Base-by-base conservation (phyloP, 1,140 invertebrate genomes). In the Drosophila murphyi region DNA sequence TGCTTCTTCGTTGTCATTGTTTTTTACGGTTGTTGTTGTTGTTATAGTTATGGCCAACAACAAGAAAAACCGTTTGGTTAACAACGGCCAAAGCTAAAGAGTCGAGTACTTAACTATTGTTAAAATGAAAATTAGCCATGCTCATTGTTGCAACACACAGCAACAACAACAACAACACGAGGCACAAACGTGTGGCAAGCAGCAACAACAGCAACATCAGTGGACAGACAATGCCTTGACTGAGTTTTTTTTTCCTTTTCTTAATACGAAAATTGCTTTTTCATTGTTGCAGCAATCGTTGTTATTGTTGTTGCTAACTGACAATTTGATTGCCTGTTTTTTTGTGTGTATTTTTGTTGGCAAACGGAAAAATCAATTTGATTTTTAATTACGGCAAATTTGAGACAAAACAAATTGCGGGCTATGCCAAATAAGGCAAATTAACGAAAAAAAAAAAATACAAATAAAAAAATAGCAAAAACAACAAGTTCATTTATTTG, bases 371-470 rank as follows among this genome's bases (percentile, higher is more conserved):
- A 88, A 79, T 76, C 77, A 79, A 79, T 79, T 88, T 79, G 75
- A 83, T 78, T 88, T 89, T 88, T 88, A 88, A 88, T 89, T 88
- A 82, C 77, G 72, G 75, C 80, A 88, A 89, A 89, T 89, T 87
- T 83, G 67, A 89, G 73, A 76, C 72, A 83, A 83, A 76, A 87
- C 83, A 89, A 88, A 88, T 88, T 89, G 80, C 77, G 60, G 57
- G 54, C 55, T 70, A 57, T 70, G 59, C 80, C 83, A 71, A 88
- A 87, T 77, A 87, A 69, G 82, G 83, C 80, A 69, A 88, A 75
- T 86, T 79, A 88, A 76, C 68, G 61, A 52, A 67, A 61, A 52
- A 52, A 67, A 61, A 52, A 68, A 71, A 43, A 41, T 8, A 32
- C 62, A 79, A 80, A 64, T 64, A 75, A 71, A 64, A 60, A 12